A percentile compares a stretch with the other conserved stretches of the same genome.
These are phyloP conservation scores for Macrophya annulata DNA, from an alignment of 2,888 invertebrate genomes.

Conservation along the genomic window DNA sequence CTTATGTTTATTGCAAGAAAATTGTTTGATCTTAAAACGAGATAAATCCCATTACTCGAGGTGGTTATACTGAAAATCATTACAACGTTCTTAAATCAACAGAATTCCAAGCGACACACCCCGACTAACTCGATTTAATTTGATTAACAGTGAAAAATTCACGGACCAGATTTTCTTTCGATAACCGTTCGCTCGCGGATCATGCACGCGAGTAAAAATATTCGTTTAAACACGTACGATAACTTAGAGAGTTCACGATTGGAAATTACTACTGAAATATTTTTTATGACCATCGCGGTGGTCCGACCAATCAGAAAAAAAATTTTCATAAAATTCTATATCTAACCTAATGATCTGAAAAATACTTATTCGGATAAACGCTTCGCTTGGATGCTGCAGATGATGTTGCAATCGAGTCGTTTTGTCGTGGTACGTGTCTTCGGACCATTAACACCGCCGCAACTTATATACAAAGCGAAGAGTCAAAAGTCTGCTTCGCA, in stretches of 20 bases:
- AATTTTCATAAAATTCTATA: neutral
- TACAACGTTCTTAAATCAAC: slow-evolving; percentile 8
- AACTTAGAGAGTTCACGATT: neutral
- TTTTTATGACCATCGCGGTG: neutral
- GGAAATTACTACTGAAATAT: neutral
- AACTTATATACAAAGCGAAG: neutral
- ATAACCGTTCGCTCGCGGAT: neutral
- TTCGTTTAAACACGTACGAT: neutral
- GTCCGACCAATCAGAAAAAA: neutral
- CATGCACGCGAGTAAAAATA: slow-evolving; percentile 19
- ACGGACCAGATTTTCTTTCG: slow-evolving; percentile 16
- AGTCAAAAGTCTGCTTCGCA: slow-evolving; percentile 23
- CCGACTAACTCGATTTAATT: slow-evolving; percentile 25
- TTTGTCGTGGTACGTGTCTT: slow-evolving; percentile 50
- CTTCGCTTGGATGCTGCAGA: slow-evolving; percentile 14
- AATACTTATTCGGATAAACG: slow-evolving; percentile 14
- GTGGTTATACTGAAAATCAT: neutral
- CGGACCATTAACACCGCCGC: slow-evolving; percentile 44
- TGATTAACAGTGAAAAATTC: slow-evolving; percentile 30
- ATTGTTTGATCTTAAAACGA: neutral
- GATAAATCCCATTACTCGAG: neutral
- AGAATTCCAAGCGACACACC: slow-evolving; percentile 26
- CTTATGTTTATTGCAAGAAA: neutral
- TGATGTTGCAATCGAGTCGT: slow-evolving; percentile 24
- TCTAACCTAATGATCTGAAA: neutral